Percentiles rank a stretch among this genome's conserved stretches.
These are phyloP conservation scores for Calliopum simillimum DNA, from an alignment of 2,888 invertebrate species.

Conservation along the genomic window DNA sequence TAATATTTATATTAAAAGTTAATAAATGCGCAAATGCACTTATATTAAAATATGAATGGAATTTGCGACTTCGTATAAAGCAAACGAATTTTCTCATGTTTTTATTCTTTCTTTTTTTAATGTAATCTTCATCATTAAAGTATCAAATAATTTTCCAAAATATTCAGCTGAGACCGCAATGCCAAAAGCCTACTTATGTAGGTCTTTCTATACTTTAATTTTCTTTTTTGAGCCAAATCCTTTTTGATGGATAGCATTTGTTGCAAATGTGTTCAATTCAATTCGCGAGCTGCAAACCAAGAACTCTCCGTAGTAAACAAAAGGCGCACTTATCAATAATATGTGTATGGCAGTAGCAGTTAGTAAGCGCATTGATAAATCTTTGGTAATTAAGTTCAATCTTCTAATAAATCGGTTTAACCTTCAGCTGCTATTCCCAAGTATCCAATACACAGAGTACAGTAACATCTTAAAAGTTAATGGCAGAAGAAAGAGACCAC, in stretches of 20 bases:
- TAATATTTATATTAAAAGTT: no score
- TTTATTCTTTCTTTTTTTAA: no score
- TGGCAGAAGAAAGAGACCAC: conserved; percentile 4
- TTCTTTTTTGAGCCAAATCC: conserved; percentile 15
- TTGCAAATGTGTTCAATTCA: neutral
- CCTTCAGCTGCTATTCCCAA: conserved; percentile 24
- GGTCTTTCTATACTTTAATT: neutral
- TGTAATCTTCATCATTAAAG: no score
- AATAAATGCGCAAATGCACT: no score
- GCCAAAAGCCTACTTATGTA: no score
- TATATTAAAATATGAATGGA: no score
- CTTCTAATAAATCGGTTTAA: conserved; percentile 43
- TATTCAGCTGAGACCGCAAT: no score
- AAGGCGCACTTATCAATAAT: conserved; percentile 27
- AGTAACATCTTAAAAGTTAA: neutral
- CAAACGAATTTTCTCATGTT: no score
- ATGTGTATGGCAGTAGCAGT: neutral
- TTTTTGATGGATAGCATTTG: conserved; percentile 28
- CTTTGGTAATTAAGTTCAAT: conserved; percentile 42
- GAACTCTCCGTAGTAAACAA: neutral
- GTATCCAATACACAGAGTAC: neutral
- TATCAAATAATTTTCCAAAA: no score
- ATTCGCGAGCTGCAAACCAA: neutral
- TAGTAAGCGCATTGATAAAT: conserved; percentile 41
- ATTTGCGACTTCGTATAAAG: no score